Evolutionary conservation across 2,113 vertebrate species (phyloP).

Genomic region (Sinocyclocheilus rhinocerous): DNA sequence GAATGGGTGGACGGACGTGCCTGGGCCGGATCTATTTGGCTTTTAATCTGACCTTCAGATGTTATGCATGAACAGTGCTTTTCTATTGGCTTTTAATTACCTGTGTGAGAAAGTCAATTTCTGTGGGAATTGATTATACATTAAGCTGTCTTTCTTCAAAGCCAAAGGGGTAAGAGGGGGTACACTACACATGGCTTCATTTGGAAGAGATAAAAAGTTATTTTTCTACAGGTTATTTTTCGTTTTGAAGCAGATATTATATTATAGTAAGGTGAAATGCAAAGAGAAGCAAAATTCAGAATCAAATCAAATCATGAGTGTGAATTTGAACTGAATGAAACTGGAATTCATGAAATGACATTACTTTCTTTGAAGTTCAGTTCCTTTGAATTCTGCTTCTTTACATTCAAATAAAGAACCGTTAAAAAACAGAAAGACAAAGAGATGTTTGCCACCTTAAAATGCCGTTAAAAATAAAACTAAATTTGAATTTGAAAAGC

Average conservation of each 20-base stretch:
- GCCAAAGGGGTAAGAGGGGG: not conserved
- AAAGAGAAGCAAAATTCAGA: not conserved
- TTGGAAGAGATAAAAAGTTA: not conserved
- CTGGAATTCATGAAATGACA: too few relatives aligned
- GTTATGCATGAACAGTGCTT: constrained; percentile 26
- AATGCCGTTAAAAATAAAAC: too few relatives aligned
- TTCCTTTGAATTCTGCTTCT: too few relatives aligned
- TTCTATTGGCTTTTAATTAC: constrained; percentile 52
- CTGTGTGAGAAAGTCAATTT: constrained; percentile 38
- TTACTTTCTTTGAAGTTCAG: too few relatives aligned
- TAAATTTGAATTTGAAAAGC: too few relatives aligned
- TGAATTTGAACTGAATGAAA: not conserved
- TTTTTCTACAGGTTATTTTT: not conserved
- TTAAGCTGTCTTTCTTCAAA: constrained; percentile 34
- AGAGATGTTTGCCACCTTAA: too few relatives aligned
- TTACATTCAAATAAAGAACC: too few relatives aligned
- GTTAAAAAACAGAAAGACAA: too few relatives aligned
- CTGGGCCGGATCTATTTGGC: constrained; percentile 16
- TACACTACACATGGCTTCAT: not conserved
- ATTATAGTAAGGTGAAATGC: not conserved
- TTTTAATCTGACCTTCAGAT: constrained; percentile 49
- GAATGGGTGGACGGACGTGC: not conserved
- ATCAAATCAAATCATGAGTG: not conserved
- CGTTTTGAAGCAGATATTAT: not conserved
- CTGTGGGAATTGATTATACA: constrained; percentile 46